Base-by-base conservation (phyloP, 2,888 invertebrate genomes). In the Drosophila austrosaltans region DNA sequence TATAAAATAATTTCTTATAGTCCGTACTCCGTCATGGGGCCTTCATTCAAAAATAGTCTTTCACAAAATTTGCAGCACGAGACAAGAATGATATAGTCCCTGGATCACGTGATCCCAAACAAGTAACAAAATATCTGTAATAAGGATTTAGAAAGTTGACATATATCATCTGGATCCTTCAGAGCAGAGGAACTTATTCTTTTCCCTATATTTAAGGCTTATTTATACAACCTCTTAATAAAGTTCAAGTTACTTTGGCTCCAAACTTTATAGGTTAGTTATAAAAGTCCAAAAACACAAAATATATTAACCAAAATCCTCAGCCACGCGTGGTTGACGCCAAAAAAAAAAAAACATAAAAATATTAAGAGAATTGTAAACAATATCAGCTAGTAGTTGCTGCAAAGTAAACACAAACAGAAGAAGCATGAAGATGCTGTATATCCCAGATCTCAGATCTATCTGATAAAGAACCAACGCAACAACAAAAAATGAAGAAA, bases 221-320 rank as follows among this genome's bases (percentile, higher is more conserved):
- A 54, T 54, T 54, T 57, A 39, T 32, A 36, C 6, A 57, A 12
- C 57, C 57, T 39, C 12, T 12, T 20, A 16, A 57, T 20, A 39
- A 30, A 36, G 32, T 39, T 57, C 57, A 57, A 25, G 10, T 48
- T 48, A 10, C 48, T 48, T 48, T 48, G 48, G 48, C 48, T 48
- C 12, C 36, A 5, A 39, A 22, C n/a, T 57, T 39, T 39, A 57
- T 36, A 22, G 32, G 20, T 22, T 22, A 36, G 22, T 36, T 36
- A 39, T 54, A 54, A 54, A 57, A 36, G 12, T 39, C 12, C 10
- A 25, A 20, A 57, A 39, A 39, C 39, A 57, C 22, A 59, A 75
- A 68, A 42, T 44, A n/a, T 25, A 74, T 67, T 62, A 66, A 74
- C 40, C 6, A 22, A 75, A 75, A 75, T 72, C 72, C 72, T 44